Conservation (phyloP, 1,140 invertebrate species). For the Listronotus oregonensis region DNA sequence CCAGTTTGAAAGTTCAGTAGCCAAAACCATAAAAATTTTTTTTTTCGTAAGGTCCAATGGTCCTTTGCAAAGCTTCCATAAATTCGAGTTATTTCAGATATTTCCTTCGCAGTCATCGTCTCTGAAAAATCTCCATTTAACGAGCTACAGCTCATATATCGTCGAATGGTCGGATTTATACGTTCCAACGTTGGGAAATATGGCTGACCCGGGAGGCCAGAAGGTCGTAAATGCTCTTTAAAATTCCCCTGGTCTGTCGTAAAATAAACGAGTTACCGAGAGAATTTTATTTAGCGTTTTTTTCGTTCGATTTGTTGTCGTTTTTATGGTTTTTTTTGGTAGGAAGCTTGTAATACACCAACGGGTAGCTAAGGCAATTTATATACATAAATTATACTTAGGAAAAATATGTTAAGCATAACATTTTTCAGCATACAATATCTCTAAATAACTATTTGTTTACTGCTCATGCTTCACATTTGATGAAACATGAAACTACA, state of each 20-base stretch:
- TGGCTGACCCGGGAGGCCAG: conserved; percentile 21
- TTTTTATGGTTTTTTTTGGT: not conserved
- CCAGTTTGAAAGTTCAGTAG: too few species aligned
- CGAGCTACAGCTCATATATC: conserved; percentile 7
- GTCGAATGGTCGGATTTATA: conserved; percentile 10
- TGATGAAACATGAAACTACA: too few species aligned
- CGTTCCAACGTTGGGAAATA: conserved; percentile 16
- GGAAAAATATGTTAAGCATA: too few species aligned
- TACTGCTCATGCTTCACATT: too few species aligned
- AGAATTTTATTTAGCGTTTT: not conserved
- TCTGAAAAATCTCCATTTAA: not conserved
- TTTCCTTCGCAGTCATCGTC: too few species aligned
- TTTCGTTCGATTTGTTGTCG: not conserved
- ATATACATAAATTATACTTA: too few species aligned
- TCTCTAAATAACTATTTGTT: too few species aligned
- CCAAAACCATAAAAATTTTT: too few species aligned
- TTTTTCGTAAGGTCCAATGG: too few species aligned
- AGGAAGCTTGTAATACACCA: not conserved
- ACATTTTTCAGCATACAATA: too few species aligned
- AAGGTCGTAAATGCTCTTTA: conserved; percentile 22
- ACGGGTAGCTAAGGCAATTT: not conserved
- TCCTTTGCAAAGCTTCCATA: too few species aligned
- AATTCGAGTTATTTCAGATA: too few species aligned
- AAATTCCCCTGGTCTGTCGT: conserved; percentile 15
- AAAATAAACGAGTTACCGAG: conserved; percentile 20